Conservation (phyloP, 2,113 vertebrate genomes). For the Dasyurus viverrinus region DNA sequence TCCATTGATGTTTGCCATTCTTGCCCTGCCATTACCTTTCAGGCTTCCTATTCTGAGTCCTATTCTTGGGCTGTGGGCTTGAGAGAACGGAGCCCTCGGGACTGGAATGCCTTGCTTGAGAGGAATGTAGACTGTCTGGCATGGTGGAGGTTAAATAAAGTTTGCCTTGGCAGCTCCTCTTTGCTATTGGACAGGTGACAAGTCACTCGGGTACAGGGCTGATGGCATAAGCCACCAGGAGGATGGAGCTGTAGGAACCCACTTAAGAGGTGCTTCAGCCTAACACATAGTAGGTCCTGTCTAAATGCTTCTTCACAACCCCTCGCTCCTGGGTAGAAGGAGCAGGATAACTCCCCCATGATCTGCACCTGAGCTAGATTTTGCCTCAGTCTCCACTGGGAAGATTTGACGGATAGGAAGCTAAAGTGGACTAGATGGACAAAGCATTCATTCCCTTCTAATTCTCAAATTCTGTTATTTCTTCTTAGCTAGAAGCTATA, state of each 20-base stretch:
- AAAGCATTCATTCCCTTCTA: background rate
- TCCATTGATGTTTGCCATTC: conserved; percentile 42
- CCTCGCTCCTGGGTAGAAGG: background rate
- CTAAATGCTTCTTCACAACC: background rate
- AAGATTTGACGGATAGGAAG: background rate
- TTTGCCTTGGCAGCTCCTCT: conserved; percentile 83
- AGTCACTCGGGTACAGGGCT: conserved; percentile 73
- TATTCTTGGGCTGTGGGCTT: conserved; percentile 39
- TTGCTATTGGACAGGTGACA: conserved; percentile 72
- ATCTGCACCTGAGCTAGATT: background rate
- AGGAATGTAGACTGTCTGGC: conserved; percentile 88
- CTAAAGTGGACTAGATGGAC: background rate
- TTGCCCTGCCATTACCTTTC: conserved; percentile 73
- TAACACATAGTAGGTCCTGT: background rate
- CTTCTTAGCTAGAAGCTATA: background rate
- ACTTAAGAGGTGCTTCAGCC: background rate
- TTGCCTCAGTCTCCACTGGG: background rate
- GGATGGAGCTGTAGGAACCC: conserved; percentile 31
- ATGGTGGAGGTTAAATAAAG: conserved; percentile 88
- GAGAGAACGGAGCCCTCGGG: conserved; percentile 67
- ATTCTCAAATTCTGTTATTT: background rate
- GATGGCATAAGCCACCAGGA: conserved; percentile 63
- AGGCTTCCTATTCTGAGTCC: conserved; percentile 60
- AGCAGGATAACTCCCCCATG: background rate
- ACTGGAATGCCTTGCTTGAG: conserved; percentile 74